Percentiles rank a stretch among this genome's conserved stretches.
Evolutionary conservation across 2,888 invertebrate genomes (phyloP).

Genomic region (Chloromyia formosa): DNA sequence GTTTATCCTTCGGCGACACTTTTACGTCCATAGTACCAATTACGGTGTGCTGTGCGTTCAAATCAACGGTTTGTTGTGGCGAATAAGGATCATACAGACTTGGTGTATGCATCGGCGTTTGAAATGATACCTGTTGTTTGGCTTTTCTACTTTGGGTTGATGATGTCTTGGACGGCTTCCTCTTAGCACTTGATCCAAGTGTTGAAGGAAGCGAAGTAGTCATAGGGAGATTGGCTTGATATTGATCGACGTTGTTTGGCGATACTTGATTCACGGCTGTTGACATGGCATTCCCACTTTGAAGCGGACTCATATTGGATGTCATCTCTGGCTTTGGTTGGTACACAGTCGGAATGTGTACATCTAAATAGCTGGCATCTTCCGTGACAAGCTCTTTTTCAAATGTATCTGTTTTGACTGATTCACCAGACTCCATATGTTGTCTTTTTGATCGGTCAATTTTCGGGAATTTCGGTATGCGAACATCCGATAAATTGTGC

Average conservation of each 20-base stretch:
- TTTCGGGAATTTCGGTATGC: conserved; percentile 27
- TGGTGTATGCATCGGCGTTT: background rate
- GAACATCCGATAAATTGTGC: conserved; percentile 30
- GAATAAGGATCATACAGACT: conserved; percentile 10
- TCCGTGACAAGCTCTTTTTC: no score
- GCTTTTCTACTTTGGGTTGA: conserved; percentile 10
- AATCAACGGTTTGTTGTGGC: background rate
- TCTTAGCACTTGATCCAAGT: background rate
- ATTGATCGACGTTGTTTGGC: no score
- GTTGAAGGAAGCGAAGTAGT: no score
- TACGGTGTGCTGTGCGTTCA: background rate
- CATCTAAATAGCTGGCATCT: no score
- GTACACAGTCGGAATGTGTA: background rate
- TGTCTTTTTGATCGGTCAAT: conserved; percentile 6
- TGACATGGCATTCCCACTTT: no score
- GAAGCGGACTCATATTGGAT: background rate
- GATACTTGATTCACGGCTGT: no score
- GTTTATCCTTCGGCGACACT: background rate
- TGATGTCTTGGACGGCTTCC: conserved; percentile 8
- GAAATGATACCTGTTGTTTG: background rate
- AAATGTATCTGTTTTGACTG: no score
- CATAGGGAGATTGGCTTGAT: no score
- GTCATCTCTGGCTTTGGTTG: background rate
- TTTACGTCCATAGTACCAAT: background rate
- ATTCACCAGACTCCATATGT: no score